phyloP scores from a whole-genome alignment of 2,888 invertebrate genomes.

The Stegana nigrithorax region DNA sequence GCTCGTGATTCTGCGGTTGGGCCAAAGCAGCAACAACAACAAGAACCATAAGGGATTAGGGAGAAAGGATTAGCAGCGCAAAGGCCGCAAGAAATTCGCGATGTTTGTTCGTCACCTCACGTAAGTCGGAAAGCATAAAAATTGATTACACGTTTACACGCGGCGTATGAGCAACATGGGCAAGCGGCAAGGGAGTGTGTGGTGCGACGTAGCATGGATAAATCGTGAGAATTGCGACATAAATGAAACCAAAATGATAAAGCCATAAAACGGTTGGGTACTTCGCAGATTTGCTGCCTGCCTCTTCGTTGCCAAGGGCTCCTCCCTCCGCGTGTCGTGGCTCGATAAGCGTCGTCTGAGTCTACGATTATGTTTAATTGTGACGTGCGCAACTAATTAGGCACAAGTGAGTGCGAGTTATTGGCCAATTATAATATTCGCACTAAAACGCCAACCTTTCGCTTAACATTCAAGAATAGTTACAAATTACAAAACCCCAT shows the following conservation, averaged over 20 bases:
- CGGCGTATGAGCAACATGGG: constrained; percentile 7
- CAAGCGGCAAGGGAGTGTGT: too few species aligned
- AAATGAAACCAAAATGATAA: constrained; percentile 8
- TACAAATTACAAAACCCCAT: too few species aligned
- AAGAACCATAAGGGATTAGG: not conserved
- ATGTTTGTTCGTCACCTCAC: constrained; percentile 12
- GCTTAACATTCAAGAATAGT: too few species aligned
- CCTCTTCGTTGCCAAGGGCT: not conserved
- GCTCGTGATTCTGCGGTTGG: constrained; percentile 1
- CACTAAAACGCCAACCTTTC: too few species aligned
- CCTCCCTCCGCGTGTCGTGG: not conserved
- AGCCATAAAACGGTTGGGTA: too few species aligned
- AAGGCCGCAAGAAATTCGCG: not conserved
- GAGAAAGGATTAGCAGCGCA: not conserved
- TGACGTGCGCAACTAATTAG: too few species aligned
- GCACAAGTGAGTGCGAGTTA: too few species aligned
- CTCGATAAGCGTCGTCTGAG: constrained; percentile 1
- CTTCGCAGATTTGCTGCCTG: too few species aligned
- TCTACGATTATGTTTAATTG: too few species aligned
- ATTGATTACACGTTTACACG: not conserved
- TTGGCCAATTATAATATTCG: too few species aligned
- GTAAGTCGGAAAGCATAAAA: constrained; percentile 11
- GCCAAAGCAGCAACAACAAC: constrained; percentile 1
- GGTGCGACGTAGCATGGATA: too few species aligned
- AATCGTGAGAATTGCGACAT: not conserved